A percentile compares a stretch with the other conserved stretches of the same genome.
Evolutionary conservation across 2,797 vertebrate genomes (phyloP).

Genomic region (Malacoctenus gilli): DNA sequence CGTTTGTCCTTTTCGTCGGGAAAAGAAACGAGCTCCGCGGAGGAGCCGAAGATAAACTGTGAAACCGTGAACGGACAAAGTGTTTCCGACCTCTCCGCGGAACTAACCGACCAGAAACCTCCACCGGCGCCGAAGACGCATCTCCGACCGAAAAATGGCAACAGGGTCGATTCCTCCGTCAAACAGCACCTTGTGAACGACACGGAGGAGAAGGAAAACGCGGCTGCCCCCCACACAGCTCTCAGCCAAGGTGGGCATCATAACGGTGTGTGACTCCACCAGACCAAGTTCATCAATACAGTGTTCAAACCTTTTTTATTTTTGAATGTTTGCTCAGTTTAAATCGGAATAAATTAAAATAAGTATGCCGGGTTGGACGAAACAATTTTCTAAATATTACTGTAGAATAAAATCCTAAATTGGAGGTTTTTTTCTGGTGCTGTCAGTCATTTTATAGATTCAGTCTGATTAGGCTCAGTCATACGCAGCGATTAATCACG

Average conservation of each 20-base stretch:
- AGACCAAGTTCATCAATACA: no score
- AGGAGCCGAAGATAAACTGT: slow-evolving; percentile 1
- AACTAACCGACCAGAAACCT: slow-evolving; percentile 21
- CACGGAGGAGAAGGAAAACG: slow-evolving; percentile 60
- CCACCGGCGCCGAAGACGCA: not conserved
- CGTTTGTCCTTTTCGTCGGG: slow-evolving; percentile 25
- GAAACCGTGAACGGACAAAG: slow-evolving; percentile 9
- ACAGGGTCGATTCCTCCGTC: not conserved
- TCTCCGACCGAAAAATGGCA: not conserved
- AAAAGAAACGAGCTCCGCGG: not conserved
- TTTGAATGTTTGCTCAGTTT: no score
- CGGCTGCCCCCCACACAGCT: not conserved
- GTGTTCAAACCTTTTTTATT: no score
- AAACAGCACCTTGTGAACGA: not conserved
- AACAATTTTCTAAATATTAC: no score
- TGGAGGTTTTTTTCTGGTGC: no score
- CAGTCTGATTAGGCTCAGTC: no score
- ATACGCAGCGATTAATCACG: no score
- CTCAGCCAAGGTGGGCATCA: slow-evolving; percentile 33
- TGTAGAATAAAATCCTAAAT: no score
- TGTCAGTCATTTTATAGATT: no score
- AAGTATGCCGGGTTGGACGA: no score
- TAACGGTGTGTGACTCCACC: no score
- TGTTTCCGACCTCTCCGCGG: slow-evolving; percentile 22
- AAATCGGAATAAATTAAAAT: no score